Conservation (phyloP, 1,140 invertebrate genomes). For the Helicoverpa armigera region DNA sequence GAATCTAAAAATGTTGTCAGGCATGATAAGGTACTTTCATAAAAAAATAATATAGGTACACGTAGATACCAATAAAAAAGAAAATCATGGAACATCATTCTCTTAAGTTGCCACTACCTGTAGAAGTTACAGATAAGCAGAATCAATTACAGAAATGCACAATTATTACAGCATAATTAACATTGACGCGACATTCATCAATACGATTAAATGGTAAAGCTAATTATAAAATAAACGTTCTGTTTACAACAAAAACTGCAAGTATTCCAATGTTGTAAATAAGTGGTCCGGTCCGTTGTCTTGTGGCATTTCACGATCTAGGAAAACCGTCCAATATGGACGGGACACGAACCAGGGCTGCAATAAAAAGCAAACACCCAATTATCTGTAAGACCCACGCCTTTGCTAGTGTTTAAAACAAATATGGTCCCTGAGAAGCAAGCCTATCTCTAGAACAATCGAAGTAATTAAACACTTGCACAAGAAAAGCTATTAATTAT, state of each 20-base stretch:
- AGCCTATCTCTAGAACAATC: conserved; percentile 40
- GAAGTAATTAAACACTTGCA: conserved; percentile 44
- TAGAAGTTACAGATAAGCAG: not conserved
- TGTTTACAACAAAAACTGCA: conserved; percentile 37
- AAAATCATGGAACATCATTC: too few species aligned
- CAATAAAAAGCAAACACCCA: conserved; percentile 64
- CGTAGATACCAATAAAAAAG: too few species aligned
- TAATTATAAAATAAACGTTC: conserved; percentile 19
- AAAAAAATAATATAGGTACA: too few species aligned
- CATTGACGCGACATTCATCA: conserved; percentile 6
- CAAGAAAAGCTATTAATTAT: conserved; percentile 31
- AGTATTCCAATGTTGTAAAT: conserved; percentile 58
- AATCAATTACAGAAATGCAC: conserved; percentile 8
- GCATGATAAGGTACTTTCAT: too few species aligned
- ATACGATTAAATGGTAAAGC: not conserved
- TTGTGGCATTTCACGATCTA: conserved; percentile 71
- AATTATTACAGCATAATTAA: not conserved
- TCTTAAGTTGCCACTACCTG: not conserved
- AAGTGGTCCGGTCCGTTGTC: conserved; percentile 58
- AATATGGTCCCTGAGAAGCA: conserved; percentile 21
- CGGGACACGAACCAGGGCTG: conserved; percentile 53
- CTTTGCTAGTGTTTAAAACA: conserved; percentile 49
- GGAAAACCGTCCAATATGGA: conserved; percentile 64
- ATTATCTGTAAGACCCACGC: conserved; percentile 60
- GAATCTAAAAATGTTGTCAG: too few species aligned